Conservation (phyloP, 2,888 invertebrate genomes). For the Yponomeuta sedellus region DNA sequence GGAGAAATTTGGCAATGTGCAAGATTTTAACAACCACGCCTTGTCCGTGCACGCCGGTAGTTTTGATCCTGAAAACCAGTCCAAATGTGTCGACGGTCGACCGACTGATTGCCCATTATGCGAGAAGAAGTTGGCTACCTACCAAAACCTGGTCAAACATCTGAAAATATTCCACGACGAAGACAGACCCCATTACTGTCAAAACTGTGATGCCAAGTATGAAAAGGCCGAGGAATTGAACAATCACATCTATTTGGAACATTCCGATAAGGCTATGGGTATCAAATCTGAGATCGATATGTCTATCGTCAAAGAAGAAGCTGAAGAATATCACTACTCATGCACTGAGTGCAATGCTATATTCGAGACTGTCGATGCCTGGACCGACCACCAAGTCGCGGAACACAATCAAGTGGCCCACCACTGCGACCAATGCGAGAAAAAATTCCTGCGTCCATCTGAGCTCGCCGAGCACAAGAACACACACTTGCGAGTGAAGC, state of each 20-base stretch:
- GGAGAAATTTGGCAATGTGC: conserved; percentile 59
- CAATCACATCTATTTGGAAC: conserved; percentile 76
- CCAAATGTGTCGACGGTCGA: conserved; percentile 63
- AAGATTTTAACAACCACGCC: conserved; percentile 70
- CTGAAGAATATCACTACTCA: conserved; percentile 74
- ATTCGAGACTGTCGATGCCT: conserved; percentile 73
- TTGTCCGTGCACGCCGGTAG: conserved; percentile 61
- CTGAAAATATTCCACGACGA: conserved; percentile 68
- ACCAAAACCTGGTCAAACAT: conserved; percentile 76
- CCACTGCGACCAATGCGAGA: conserved; percentile 79
- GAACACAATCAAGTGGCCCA: conserved; percentile 72
- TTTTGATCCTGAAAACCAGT: conserved; percentile 59
- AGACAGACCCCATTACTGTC: conserved; percentile 73
- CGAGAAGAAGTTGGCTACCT: conserved; percentile 71
- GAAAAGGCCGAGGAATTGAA: conserved; percentile 73
- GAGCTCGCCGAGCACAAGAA: conserved; percentile 81
- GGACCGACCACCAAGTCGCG: conserved; percentile 76
- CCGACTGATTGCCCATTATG: conserved; percentile 74
- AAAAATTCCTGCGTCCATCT: conserved; percentile 75
- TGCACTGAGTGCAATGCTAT: conserved; percentile 79
- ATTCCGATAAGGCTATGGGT: conserved; percentile 65
- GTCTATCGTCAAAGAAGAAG: conserved; percentile 67
- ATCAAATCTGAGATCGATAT: conserved; percentile 47
- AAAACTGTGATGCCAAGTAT: conserved; percentile 76
- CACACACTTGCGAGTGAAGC: conserved; percentile 80